Evolutionary conservation across 2,797 vertebrate species (phyloP).

Genomic region (Siniperca obscura): DNA sequence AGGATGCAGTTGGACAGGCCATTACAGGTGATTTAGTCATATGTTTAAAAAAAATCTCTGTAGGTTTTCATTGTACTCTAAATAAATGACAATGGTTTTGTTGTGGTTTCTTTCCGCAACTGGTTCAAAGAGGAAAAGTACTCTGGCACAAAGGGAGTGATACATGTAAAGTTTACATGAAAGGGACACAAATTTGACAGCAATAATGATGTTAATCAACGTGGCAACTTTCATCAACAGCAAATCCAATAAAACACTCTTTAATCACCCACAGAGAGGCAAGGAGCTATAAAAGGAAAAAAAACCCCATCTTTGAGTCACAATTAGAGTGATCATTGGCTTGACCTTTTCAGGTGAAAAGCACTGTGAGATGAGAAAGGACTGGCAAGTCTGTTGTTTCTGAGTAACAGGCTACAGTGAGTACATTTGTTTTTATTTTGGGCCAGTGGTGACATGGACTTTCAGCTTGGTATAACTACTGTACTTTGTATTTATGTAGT

Average conservation of each 20-base stretch:
- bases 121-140: not conserved
- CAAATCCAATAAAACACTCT: not conserved
- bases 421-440: not conserved
- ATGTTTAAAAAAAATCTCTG: not conserved
- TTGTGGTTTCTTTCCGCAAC: not conserved
- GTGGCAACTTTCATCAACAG: not conserved
- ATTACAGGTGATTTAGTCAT: not conserved
- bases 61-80: not conserved
- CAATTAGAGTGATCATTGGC: conserved; percentile 8
- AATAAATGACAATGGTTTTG: not conserved
- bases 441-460: not conserved
- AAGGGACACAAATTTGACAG: not conserved
- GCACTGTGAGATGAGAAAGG: not conserved
- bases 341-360: conserved; percentile 25
- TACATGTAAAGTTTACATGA: not conserved
- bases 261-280: not conserved
- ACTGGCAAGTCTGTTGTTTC: conserved; percentile 6
- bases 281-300: conserved; percentile 1
- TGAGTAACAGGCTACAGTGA: conserved; percentile 9
- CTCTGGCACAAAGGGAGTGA: not conserved
- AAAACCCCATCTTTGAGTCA: not conserved
- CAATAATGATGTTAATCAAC: not conserved
- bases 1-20: not conserved
- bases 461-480: not conserved
- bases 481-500: no score